These are phyloP conservation scores for Seriola dumerili DNA, from an alignment of 2,113 vertebrate species.

Conservation along the genomic window DNA sequence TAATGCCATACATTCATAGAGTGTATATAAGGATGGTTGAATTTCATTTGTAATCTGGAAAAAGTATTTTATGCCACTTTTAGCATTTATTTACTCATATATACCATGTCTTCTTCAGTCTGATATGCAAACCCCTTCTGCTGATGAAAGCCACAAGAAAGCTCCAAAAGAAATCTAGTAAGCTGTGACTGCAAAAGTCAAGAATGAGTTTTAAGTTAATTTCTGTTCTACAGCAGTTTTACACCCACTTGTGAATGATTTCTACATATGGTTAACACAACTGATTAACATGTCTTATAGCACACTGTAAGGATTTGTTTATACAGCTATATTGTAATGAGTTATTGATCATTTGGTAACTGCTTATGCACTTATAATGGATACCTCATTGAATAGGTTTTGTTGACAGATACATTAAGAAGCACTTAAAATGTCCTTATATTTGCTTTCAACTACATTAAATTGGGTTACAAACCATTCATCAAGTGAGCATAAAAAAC, in stretches of 20 bases:
- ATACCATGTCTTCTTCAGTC: not conserved
- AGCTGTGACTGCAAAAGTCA: not conserved
- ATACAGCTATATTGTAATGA: not conserved
- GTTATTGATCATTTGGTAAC: not conserved
- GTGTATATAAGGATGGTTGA: not conserved
- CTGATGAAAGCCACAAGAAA: not conserved
- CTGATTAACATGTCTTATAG: not conserved
- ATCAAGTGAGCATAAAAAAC: not conserved
- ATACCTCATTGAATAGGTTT: not conserved
- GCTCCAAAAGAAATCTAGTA: not conserved
- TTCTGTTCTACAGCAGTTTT: not conserved
- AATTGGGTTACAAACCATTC: not conserved
- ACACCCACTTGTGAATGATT: not conserved
- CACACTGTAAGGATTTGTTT: not conserved
- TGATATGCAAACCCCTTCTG: not conserved
- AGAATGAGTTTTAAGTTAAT: not conserved
- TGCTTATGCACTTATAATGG: not conserved
- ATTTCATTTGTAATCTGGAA: not conserved
- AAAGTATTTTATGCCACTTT: no score
- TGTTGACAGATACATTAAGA: not conserved
- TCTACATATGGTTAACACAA: not conserved
- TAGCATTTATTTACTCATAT: no score
- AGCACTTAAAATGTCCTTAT: not conserved
- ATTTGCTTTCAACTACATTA: no score
- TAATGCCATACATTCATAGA: not conserved